Evolutionary conservation across 2,113 vertebrate genomes (phyloP).

Genomic region (Paratilapia polleni): DNA sequence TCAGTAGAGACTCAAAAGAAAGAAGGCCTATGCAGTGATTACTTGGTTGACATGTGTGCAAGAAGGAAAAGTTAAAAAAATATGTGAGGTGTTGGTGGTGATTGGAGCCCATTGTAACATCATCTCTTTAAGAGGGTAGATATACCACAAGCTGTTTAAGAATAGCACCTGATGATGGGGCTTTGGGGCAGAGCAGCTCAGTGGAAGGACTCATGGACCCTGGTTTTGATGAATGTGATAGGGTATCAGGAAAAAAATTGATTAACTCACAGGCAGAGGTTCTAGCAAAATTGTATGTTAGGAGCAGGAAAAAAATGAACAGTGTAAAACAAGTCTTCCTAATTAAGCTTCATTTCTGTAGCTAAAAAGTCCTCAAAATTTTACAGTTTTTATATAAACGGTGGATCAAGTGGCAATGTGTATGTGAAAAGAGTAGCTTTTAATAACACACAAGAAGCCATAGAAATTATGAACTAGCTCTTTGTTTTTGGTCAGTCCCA

Average conservation of each 20-base stretch:
- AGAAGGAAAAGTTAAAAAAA: background rate
- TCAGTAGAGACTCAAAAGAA: background rate
- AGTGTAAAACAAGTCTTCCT: background rate
- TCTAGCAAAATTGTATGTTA: background rate
- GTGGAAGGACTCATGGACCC: background rate
- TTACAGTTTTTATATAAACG: background rate
- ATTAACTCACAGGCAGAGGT: background rate
- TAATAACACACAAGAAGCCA: no score
- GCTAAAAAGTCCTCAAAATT: background rate
- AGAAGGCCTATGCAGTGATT: background rate
- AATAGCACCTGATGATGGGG: background rate
- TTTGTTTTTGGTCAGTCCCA: background rate
- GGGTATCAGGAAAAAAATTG: background rate
- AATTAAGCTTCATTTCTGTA: background rate
- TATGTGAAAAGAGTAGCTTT: background rate
- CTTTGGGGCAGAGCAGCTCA: background rate
- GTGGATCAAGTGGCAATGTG: background rate
- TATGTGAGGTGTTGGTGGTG: background rate
- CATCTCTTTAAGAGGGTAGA: background rate
- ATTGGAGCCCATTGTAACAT: background rate
- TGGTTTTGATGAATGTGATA: background rate
- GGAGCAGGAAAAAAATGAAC: background rate
- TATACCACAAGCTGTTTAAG: background rate
- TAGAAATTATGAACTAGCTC: no score
- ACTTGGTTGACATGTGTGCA: background rate